Evolutionary conservation across 2,113 vertebrate species (phyloP), one percentile per base, ranked within the genome.

Genomic region (Pygathrix nemaeus): DNA sequence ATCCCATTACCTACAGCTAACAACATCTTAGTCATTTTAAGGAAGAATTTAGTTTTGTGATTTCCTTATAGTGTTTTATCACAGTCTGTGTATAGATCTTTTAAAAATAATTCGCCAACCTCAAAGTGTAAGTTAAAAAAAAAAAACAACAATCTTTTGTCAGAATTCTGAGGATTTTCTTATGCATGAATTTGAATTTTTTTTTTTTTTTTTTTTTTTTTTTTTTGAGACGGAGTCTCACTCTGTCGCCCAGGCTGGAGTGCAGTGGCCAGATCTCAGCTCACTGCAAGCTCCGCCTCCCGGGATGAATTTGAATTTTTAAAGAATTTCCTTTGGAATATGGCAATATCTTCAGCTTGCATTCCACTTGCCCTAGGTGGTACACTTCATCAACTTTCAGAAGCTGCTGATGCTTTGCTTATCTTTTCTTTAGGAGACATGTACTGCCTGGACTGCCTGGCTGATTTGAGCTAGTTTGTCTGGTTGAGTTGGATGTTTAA

Each of bases 231-330:
- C 43, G 43, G 43, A 43, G 43, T 43, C 43, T 43, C 43, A 1
- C 43, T 43, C 43, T 43, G 43, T 43, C 6, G 6, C 43, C 43
- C 43, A 43, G 43, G 43, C 43, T 43, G 43, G 43, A 43, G 43
- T 43, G 43, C 43, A 43, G 43, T 43, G 43, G 7, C 43, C 1
- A 1, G 6, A 43, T 43, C 43, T 43, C 43, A 7, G 6, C 43
- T 43, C 43, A 43, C 43, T 43, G 43, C 43, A 43, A 43, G 43
- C 43, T 43, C 43, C 43, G 43, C 43, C 43, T 43, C 43, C 43
- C 1, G 94, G 93, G 93, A 66, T 55, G 76, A 94, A 94, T 95
- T 64, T 90, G 93, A 95, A 88, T 94, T 93, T 97, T 95, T 79
- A 55, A 90, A 91, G 93, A 88, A 59, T 84, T 90, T 75, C 50